These are phyloP conservation scores for Rousettus leschenaultii DNA, from an alignment of 2,113 vertebrate species.

Conservation along the genomic window DNA sequence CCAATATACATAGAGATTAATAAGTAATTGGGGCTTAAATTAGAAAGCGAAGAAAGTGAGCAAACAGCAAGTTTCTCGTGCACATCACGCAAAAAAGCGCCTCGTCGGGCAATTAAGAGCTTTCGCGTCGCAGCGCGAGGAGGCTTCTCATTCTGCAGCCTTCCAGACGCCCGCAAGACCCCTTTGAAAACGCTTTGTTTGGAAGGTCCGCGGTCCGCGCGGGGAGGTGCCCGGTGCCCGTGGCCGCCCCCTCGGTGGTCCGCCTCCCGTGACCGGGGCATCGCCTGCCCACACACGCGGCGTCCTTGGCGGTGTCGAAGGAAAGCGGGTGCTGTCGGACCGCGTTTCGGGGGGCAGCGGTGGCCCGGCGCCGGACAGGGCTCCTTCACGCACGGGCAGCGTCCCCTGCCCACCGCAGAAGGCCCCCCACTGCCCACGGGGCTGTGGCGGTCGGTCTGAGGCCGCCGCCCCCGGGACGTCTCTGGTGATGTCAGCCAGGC, in stretches of 20 bases:
- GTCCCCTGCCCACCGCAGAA: too few relatives aligned
- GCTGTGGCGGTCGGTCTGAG: too few relatives aligned
- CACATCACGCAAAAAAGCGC: neutral
- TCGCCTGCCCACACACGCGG: too few relatives aligned
- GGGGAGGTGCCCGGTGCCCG: neutral
- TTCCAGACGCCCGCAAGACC: neutral
- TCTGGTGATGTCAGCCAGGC: neutral
- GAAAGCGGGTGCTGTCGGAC: too few relatives aligned
- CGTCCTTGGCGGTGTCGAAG: too few relatives aligned
- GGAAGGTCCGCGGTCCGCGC: neutral
- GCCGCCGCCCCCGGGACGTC: too few relatives aligned
- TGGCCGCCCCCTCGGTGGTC: too few relatives aligned
- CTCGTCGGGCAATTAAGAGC: conserved; percentile 4
- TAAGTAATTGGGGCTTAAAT: conserved; percentile 59
- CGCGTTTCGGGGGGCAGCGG: too few relatives aligned
- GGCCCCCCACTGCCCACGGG: too few relatives aligned
- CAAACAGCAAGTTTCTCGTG: conserved; percentile 25
- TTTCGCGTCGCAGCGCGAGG: neutral
- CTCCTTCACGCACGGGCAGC: too few relatives aligned
- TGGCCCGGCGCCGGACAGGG: too few relatives aligned
- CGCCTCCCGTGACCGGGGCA: neutral
- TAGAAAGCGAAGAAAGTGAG: conserved; percentile 43
- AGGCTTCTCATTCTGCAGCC: neutral
- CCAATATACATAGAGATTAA: conserved; percentile 46
- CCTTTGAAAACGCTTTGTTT: neutral